phyloP scores from a whole-genome alignment of 1,140 invertebrate genomes.

The Adelges cooleyi region DNA sequence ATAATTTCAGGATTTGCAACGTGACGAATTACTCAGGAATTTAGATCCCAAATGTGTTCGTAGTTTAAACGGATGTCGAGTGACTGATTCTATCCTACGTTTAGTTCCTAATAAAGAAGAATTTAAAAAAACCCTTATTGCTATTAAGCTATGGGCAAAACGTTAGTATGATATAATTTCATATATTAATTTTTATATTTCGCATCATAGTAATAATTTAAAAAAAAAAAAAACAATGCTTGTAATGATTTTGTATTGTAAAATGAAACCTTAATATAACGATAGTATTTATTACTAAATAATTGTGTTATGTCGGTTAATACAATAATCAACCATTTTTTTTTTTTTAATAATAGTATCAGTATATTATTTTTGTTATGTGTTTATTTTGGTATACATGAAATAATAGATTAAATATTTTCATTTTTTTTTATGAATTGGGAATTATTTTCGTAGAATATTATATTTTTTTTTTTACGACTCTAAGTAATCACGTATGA shows the following conservation, averaged over 20 bases:
- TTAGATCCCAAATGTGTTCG: slow-evolving; percentile 91
- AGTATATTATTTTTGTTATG: no score
- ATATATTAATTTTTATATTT: slow-evolving; percentile 57
- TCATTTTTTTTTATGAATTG: neutral
- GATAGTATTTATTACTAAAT: no score
- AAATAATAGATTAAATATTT: neutral
- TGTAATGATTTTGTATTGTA: no score
- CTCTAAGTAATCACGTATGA: slow-evolving; percentile 43
- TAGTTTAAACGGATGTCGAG: slow-evolving; percentile 93
- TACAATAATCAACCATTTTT: no score
- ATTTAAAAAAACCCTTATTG: slow-evolving; percentile 81
- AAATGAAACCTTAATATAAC: no score
- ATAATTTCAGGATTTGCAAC: slow-evolving; percentile 58
- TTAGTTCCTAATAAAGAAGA: slow-evolving; percentile 90
- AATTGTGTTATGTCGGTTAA: no score
- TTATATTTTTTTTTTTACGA: slow-evolving; percentile 28
- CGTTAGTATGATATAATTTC: slow-evolving; percentile 49
- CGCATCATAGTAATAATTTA: no score
- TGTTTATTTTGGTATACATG: no score
- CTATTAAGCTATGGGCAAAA: slow-evolving; percentile 99
- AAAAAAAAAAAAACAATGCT: no score
- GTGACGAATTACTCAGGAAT: slow-evolving; percentile 86
- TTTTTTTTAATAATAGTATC: no score
- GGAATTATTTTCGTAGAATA: no score
- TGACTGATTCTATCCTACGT: slow-evolving; percentile 93